Conservation (phyloP, 2,113 vertebrate genomes). For the Ctenodactylus gundi region DNA sequence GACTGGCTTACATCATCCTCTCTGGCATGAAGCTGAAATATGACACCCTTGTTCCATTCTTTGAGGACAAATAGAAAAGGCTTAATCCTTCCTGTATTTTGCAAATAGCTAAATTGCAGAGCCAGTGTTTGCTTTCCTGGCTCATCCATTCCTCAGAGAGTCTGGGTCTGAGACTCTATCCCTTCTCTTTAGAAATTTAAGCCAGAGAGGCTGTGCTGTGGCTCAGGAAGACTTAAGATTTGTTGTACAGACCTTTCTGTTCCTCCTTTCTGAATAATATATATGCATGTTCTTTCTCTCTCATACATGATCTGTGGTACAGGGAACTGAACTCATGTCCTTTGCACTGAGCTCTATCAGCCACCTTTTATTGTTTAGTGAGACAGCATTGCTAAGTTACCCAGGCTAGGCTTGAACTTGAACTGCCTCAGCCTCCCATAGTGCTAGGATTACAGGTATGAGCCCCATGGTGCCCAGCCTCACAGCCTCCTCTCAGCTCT, state of each 20-base stretch:
- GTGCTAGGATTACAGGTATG: too few relatives aligned
- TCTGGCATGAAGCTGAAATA: not conserved
- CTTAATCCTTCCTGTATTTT: not conserved
- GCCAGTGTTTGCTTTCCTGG: not conserved
- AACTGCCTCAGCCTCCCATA: too few relatives aligned
- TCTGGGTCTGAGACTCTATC: not conserved
- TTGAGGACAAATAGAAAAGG: not conserved
- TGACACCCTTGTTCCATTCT: not conserved
- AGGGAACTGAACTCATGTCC: too few relatives aligned
- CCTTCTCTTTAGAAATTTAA: not conserved
- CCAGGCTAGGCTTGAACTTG: too few relatives aligned
- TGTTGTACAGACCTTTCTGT: not conserved
- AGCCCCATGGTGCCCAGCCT: too few relatives aligned
- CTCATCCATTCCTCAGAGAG: not conserved
- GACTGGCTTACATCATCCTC: not conserved
- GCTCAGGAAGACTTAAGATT: not conserved
- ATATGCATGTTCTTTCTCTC: too few relatives aligned
- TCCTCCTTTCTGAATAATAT: not conserved
- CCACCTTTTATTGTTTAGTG: too few relatives aligned
- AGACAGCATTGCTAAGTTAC: too few relatives aligned
- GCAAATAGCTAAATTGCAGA: not conserved
- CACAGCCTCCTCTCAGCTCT: not conserved
- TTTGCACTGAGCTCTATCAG: too few relatives aligned
- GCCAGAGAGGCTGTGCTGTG: not conserved
- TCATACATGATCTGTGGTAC: too few relatives aligned